Percentiles rank a stretch among this genome's conserved stretches.
phyloP scores from a whole-genome alignment of 2,113 vertebrate genomes.

The Stictonetta naevosa region DNA sequence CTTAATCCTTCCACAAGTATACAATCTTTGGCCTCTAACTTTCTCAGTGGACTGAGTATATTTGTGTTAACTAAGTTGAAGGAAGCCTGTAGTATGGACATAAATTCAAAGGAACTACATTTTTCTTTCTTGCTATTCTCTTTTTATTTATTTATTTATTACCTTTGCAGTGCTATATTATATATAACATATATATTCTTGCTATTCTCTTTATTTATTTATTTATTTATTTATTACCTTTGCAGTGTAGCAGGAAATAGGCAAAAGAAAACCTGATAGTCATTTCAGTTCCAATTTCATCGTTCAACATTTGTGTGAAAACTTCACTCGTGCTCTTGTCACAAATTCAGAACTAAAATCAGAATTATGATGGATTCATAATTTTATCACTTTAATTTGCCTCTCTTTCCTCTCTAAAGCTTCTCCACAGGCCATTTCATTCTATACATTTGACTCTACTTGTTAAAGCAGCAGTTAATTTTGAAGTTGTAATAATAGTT shows the following conservation, averaged over 20 bases:
- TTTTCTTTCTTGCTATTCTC: background rate
- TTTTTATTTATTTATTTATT: background rate
- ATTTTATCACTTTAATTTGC: background rate
- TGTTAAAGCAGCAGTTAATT: background rate
- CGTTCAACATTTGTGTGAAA: accelerated
- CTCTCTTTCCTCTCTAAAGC: background rate
- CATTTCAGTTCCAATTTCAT: background rate
- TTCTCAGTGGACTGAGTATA: background rate
- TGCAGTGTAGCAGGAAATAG: background rate
- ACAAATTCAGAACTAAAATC: background rate
- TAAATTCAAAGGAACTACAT: background rate
- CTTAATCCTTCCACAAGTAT: background rate
- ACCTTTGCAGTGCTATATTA: background rate
- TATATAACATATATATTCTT: too few relatives aligned
- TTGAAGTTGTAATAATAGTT: background rate
- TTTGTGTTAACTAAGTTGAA: background rate
- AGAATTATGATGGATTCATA: background rate
- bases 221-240: background rate
- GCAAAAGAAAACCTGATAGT: background rate
- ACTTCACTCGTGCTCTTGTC: background rate
- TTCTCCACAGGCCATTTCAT: background rate
- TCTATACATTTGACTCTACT: background rate
- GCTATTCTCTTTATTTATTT: background rate
- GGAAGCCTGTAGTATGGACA: background rate
- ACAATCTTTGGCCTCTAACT: background rate